A percentile compares a stretch with the other conserved stretches of the same genome.
Conservation (phyloP, 2,113 vertebrate genomes). For the Colinus virginianus region DNA sequence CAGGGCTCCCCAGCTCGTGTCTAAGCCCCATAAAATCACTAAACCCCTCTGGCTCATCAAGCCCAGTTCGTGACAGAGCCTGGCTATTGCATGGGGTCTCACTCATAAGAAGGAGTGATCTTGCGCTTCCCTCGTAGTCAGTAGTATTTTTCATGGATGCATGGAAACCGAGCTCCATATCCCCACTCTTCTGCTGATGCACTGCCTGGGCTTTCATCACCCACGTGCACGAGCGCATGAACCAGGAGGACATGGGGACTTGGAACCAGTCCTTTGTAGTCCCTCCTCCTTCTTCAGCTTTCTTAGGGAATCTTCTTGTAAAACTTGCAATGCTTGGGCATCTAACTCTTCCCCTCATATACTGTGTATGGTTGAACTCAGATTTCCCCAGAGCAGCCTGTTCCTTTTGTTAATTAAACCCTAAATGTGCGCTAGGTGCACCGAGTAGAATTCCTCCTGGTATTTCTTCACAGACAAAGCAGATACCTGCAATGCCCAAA, state of each 20-base stretch:
- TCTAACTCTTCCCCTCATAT: background rate
- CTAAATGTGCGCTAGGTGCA: background rate
- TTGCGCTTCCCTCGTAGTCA: background rate
- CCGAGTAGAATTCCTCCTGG: background rate
- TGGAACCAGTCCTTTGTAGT: background rate
- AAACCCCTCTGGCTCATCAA: background rate
- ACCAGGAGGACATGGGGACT: background rate
- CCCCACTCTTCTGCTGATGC: background rate
- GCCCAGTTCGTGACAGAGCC: background rate
- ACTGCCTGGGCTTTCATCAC: background rate
- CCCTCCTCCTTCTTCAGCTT: background rate
- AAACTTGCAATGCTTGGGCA: background rate
- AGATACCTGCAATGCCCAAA: background rate
- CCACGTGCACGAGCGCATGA: fast-evolving
- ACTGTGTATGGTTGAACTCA: fast-evolving
- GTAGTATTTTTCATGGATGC: background rate
- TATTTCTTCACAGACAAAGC: constrained; percentile 31
- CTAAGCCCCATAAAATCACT: background rate
- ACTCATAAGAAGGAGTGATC: background rate
- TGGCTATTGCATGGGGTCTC: background rate
- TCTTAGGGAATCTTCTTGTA: background rate
- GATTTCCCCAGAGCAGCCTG: background rate
- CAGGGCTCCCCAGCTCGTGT: fast-evolving
- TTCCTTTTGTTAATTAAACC: background rate
- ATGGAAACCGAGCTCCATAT: background rate